Evolutionary conservation across 2,797 vertebrate genomes (phyloP), one percentile per base, ranked within the genome.

Genomic region (Sebastes paucispinis): DNA sequence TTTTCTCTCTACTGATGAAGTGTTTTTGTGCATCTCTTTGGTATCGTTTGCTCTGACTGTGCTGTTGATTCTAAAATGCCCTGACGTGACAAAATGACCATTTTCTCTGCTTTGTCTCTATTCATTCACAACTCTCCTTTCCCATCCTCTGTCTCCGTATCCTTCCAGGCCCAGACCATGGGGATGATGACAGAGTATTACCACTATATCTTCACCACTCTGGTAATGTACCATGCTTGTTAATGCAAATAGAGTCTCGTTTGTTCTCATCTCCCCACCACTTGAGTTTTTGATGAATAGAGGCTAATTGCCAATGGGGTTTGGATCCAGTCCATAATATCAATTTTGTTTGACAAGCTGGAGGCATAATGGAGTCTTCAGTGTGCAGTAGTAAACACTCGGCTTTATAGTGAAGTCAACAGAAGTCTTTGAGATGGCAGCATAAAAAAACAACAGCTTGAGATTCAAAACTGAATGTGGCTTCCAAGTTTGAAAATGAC

Each of bases 141-240:
- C 50, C 69, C 69, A 36, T 72, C 29, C 58, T 75, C 69, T 39
- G 25, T 81, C 74, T 87, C 78, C 13, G 5, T 82, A 29, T 86
- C 78, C 91, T 93, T 82, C 5, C 94, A 99, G 98, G 98, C 98
- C 60, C 98, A 99, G 97, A 97, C 98, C 59, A 99, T 99, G 98
- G 98, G 98, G 87, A 99, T 99, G 98, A 99, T 99, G 98, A 99
- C 98, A 1, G 98, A 99, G 84, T 99, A 99, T 92, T 99, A 99
- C 96, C 98, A 99, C 97, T 99, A 99, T 95, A 98, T 99, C 96
- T 99, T 99, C 96, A 99, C 98, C 87, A 99, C 98, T 76, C 96
- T 99, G 98, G 98, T 99, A 99, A 98, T 52, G 96, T 96, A 95
- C 85, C 74, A 60, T 69, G 81, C 79, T 91, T 87, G 87, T 92